Conservation (phyloP, 2,797 vertebrate genomes). For the Periophthalmus magnuspinnatus region DNA sequence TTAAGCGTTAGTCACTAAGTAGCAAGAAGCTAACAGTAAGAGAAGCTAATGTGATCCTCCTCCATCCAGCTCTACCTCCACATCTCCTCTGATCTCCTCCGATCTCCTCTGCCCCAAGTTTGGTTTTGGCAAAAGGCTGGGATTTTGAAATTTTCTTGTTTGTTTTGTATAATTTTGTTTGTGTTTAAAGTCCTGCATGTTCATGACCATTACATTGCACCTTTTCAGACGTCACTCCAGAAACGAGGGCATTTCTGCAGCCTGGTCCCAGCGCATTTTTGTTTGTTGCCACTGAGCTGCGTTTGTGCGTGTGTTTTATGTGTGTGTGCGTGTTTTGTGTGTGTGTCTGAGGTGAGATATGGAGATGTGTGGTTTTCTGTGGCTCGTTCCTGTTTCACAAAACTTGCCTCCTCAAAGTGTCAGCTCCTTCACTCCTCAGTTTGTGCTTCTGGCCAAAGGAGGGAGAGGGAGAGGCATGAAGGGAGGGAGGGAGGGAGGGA, state of each 20-base stretch:
- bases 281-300: slow-evolving; percentile 42
- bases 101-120: slow-evolving; percentile 19
- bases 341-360: not conserved
- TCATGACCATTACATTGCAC: slow-evolving; percentile 17
- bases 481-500: too few relatives aligned
- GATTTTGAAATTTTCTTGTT: slow-evolving; percentile 27
- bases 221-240: slow-evolving; percentile 70
- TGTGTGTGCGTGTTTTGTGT: not conserved
- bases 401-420: slow-evolving; percentile 5
- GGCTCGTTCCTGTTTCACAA: slow-evolving; percentile 14
- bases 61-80: not conserved
- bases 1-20: too few relatives aligned
- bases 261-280: slow-evolving; percentile 66
- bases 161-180: slow-evolving; percentile 5
- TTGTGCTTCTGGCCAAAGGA: not conserved
- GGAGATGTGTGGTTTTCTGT: slow-evolving; percentile 13
- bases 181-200: slow-evolving; percentile 11
- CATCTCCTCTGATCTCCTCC: too few relatives aligned
- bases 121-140: slow-evolving; percentile 16
- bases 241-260: slow-evolving; percentile 83
- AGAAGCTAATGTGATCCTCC: not conserved
- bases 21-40: not conserved
- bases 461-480: too few relatives aligned
- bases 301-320: slow-evolving; percentile 2
- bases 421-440: not conserved